Percentiles rank a stretch among this genome's conserved stretches.
phyloP scores from a whole-genome alignment of 37 sponge, comb jelly and placozoan species.

The Haliclona indistincta region DNA sequence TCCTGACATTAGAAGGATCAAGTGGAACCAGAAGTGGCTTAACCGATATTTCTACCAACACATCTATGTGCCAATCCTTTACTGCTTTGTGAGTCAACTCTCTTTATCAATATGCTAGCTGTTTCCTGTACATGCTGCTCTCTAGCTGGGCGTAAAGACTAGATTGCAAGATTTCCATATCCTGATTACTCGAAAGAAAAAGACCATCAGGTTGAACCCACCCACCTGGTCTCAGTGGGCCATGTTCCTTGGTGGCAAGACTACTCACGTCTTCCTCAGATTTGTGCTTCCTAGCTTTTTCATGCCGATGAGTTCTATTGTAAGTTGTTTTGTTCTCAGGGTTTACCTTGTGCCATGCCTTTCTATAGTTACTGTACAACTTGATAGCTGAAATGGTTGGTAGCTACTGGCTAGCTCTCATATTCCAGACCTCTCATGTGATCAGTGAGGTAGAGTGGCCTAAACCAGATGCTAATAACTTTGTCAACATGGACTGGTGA shows the following conservation, averaged over 20 bases:
- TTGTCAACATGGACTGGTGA: constrained; percentile 86
- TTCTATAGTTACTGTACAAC: constrained; percentile 57
- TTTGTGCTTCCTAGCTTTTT: constrained; percentile 72
- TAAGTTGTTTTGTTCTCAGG: not conserved
- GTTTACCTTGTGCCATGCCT: not conserved
- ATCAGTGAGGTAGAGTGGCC: constrained; percentile 93
- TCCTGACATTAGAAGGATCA: constrained; percentile 92
- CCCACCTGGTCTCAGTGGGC: constrained; percentile 57
- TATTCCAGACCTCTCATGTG: constrained; percentile 95
- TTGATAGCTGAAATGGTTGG: constrained; percentile 69
- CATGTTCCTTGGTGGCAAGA: constrained; percentile 77
- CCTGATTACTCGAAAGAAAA: constrained; percentile 63
- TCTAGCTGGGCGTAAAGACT: constrained; percentile 88
- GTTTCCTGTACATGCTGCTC: not conserved
- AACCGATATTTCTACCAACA: constrained; percentile 93
- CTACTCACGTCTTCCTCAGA: constrained; percentile 55
- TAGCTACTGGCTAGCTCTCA: constrained; percentile 93
- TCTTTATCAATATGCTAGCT: not conserved
- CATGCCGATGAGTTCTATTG: constrained; percentile 48
- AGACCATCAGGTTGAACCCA: constrained; percentile 70
- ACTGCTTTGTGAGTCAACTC: constrained; percentile 75
- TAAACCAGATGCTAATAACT: constrained; percentile 77
- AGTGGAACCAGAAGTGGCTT: constrained; percentile 82
- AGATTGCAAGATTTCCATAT: constrained; percentile 85
- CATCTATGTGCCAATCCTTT: constrained; percentile 87